Base-by-base conservation (phyloP, 2,113 vertebrate genomes). In the Cettia cetti region DNA sequence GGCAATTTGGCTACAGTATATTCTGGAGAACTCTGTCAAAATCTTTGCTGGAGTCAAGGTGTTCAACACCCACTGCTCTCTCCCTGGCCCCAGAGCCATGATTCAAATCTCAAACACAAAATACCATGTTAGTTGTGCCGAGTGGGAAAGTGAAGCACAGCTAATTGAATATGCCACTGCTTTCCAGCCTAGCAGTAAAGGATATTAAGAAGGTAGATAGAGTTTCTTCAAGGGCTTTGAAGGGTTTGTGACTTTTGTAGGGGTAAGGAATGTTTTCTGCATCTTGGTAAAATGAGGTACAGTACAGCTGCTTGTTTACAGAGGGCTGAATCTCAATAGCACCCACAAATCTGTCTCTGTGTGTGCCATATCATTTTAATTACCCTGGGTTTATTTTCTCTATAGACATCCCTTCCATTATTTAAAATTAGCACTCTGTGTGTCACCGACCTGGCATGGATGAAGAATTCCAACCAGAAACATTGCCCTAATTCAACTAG, bases 391-490 rank as follows among this genome's bases (percentile, higher is more conserved):
- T 87, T 86, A 22, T 18, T 72, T 31, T 86, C 12, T 42, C 45
- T 81, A 17, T 20, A 33, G 33, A 4, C 6, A 50, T 40, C 6
- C 2, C 6, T 76, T 82, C 57, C 22, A 10, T 56, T 82, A 60
- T 64, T 90, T 45, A 52, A 93, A 92, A 92, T 54, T 35, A 77
- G 28, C 15, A 10, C 54, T 61, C 39, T 2, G 3, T 68, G 12
- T 2, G 1, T 56, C 59, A 35, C 7, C 2, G 15, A 8, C 19
- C 15, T 1, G 2, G 9, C 28, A 52, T 0, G 2, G 57, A 37
- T 71, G 66, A 86, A 64, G 61, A 82, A 64, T 66, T 30, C 20
- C 22, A 64, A 53, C 15, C 22, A 54, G 63, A 95, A 92, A 3
- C 15, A 9, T 66, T 65, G 35, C 18, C 24, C 15, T 80, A 69